A percentile compares a stretch with the other conserved stretches of the same genome.
Evolutionary conservation across 1,140 invertebrate species (phyloP).

Genomic region (Drosophila pseudoananassae): DNA sequence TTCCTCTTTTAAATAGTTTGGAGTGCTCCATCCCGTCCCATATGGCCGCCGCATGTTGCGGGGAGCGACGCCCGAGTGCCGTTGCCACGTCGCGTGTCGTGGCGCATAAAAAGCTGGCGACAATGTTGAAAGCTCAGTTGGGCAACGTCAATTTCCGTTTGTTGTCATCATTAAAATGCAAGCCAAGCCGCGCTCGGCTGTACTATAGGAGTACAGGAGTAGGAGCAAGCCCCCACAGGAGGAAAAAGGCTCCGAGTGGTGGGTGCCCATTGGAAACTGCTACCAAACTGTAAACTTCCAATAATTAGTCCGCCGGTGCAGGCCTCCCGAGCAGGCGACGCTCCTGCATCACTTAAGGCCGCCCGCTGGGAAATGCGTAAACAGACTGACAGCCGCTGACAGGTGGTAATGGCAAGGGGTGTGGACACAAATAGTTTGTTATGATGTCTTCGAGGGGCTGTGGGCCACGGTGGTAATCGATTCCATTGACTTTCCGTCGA

Average conservation of each 20-base stretch:
- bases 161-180: conserved; percentile 78
- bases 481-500: conserved; percentile 51
- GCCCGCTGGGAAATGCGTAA: conserved; percentile 66
- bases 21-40: conserved; percentile 36
- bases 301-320: conserved; percentile 71
- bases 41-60: conserved; percentile 61
- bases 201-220: conserved; percentile 34
- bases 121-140: conserved; percentile 65
- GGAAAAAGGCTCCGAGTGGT: no score
- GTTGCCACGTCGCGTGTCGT: conserved; percentile 62
- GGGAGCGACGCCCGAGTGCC: background rate
- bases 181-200: conserved; percentile 45
- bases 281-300: conserved; percentile 35
- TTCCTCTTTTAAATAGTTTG: background rate
- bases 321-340: conserved; percentile 51
- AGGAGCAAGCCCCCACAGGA: background rate
- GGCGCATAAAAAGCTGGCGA: conserved; percentile 59
- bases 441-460: conserved; percentile 18
- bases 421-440: conserved; percentile 43
- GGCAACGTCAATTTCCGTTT: conserved; percentile 76
- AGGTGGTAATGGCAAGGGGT: conserved; percentile 12
- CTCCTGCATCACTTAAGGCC: conserved; percentile 72
- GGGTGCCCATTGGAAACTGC: background rate
- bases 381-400: conserved; percentile 65
- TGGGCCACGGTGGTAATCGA: conserved; percentile 64